Evolutionary conservation across 2,888 invertebrate genomes (phyloP).

Genomic region (Auanema sp.): DNA sequence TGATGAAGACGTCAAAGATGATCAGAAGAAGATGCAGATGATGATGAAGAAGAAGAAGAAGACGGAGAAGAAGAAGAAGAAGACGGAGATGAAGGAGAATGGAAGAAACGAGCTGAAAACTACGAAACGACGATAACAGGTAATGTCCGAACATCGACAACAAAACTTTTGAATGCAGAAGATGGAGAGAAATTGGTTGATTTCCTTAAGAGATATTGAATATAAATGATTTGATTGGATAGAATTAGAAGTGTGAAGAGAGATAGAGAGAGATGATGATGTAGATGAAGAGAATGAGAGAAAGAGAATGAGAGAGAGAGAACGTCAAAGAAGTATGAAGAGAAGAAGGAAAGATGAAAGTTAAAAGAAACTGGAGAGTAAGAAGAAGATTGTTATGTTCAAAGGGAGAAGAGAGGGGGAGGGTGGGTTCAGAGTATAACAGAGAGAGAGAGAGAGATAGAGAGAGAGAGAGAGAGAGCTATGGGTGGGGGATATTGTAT

Average conservation of each 20-base stretch:
- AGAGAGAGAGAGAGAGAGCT: constrained; percentile 6
- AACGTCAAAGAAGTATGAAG: constrained; percentile 1
- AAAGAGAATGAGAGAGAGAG: not conserved
- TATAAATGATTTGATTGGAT: constrained; percentile 1
- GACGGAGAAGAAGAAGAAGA: not conserved
- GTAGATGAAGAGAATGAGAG: constrained; percentile 14
- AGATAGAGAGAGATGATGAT: constrained; percentile 21
- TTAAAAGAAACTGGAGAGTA: constrained; percentile 1
- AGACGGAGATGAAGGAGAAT: no score
- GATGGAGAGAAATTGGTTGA: no score
- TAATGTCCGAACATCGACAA: not conserved
- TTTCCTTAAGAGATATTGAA: no score
- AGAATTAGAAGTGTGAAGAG: constrained; percentile 1
- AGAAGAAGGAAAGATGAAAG: not conserved
- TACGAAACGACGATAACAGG: constrained; percentile 3
- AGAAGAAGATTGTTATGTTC: not conserved
- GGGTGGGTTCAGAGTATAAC: not conserved
- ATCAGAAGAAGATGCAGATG: no score
- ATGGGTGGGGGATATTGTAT: constrained; percentile 1
- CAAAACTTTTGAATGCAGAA: no score
- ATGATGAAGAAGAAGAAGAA: not conserved
- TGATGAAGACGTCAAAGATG: no score
- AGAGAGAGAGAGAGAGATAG: constrained; percentile 6
- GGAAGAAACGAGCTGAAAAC: not conserved
- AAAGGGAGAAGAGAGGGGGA: not conserved